A percentile compares a stretch with the other conserved stretches of the same genome.
Conservation (phyloP, 1,140 invertebrate species). For the Muscidifurax raptorellus region DNA sequence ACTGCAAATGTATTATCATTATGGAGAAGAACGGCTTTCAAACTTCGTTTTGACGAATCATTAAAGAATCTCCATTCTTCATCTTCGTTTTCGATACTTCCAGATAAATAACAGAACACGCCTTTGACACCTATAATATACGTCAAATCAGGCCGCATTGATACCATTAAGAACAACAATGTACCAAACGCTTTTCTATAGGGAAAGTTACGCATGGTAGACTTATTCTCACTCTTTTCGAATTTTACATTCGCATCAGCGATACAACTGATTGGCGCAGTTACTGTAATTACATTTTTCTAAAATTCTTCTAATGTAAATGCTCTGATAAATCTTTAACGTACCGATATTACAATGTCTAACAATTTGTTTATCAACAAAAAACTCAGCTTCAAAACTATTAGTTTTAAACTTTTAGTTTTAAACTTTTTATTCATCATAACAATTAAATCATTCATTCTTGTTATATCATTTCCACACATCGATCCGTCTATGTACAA, state of each 20-base stretch:
- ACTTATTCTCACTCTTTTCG: background rate
- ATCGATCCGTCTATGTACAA: too few relatives aligned
- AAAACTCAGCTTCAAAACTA: background rate
- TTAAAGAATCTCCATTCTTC: background rate
- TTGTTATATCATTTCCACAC: too few relatives aligned
- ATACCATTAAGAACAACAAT: too few relatives aligned
- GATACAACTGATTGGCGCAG: background rate
- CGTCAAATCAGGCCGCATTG: too few relatives aligned
- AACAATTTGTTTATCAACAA: background rate
- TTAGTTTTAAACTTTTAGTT: too few relatives aligned
- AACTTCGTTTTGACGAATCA: too few relatives aligned
- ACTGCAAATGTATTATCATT: background rate
- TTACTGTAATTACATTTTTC: background rate
- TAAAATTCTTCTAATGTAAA: background rate
- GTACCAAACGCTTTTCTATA: too few relatives aligned
- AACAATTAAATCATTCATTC: background rate
- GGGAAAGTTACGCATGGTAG: background rate
- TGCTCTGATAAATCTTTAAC: background rate
- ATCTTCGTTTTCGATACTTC: background rate
- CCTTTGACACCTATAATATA: too few relatives aligned
- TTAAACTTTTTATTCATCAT: background rate
- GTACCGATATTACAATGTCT: background rate
- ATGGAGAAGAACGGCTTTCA: background rate
- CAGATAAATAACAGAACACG: too few relatives aligned
- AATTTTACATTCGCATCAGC: background rate